phyloP scores from a whole-genome alignment of 2,888 invertebrate genomes.

The Harpalus rufipes region DNA sequence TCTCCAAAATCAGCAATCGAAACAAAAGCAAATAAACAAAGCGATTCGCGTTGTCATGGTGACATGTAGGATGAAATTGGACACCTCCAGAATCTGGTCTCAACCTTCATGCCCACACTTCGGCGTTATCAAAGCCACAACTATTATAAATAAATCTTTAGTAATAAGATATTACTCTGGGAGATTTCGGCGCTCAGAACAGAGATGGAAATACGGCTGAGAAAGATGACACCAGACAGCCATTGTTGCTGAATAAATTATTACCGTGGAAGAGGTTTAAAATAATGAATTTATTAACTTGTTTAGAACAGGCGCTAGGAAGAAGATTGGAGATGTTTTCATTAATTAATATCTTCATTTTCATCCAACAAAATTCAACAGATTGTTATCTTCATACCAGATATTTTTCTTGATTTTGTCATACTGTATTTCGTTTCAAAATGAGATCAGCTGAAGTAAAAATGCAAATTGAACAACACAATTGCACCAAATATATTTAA shows the following conservation, averaged over 20 bases:
- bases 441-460: too few species aligned
- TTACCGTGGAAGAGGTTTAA: constrained; percentile 19
- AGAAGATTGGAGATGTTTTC: constrained; percentile 20
- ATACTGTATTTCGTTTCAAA: too few species aligned
- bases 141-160: constrained; percentile 57
- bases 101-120: constrained; percentile 50
- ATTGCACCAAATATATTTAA: too few species aligned
- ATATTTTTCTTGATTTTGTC: too few species aligned
- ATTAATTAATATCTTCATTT: constrained; percentile 3
- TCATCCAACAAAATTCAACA: not conserved
- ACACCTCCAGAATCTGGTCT: constrained; percentile 42
- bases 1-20: not conserved
- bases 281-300: constrained; percentile 50
- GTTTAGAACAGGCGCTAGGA: not conserved
- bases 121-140: constrained; percentile 50
- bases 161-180: constrained; percentile 43
- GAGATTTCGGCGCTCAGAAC: constrained; percentile 40
- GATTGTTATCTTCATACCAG: too few species aligned
- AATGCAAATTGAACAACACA: too few species aligned
- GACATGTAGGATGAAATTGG: constrained; percentile 59
- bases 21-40: constrained; percentile 2
- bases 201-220: not conserved
- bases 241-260: constrained; percentile 45
- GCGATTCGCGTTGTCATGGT: constrained; percentile 57
- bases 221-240: constrained; percentile 32